Evolutionary conservation across 2,888 invertebrate species (phyloP).

Genomic region (Thecophora atra): DNA sequence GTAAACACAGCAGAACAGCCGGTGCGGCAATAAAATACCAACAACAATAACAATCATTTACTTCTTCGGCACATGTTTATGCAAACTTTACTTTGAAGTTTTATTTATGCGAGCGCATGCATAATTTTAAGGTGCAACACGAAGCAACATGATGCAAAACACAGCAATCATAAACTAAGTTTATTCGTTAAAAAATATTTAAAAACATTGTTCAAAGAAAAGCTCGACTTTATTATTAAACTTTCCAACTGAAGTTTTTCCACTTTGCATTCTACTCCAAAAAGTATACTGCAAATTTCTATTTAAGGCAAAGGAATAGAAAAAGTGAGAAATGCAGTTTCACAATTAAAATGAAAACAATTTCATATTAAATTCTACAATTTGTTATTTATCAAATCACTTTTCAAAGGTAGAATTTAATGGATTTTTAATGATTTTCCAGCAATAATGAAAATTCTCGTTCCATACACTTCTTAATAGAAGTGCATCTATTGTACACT

Average conservation of each 20-base stretch:
- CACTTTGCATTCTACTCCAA: background rate
- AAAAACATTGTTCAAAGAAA: background rate
- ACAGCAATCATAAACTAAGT: background rate
- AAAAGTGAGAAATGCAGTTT: too few relatives aligned
- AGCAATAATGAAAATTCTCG: too few relatives aligned
- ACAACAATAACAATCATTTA: slow-evolving; percentile 5
- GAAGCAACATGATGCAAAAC: background rate
- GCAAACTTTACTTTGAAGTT: slow-evolving; percentile 1
- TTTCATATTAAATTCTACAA: too few relatives aligned
- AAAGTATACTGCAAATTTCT: slow-evolving; percentile 1
- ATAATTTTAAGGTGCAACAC: slow-evolving; percentile 9
- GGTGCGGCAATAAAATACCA: background rate
- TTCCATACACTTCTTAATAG: too few relatives aligned
- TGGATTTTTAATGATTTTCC: too few relatives aligned
- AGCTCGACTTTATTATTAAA: background rate
- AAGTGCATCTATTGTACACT: too few relatives aligned
- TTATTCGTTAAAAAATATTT: slow-evolving; percentile 4
- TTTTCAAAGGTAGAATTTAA: too few relatives aligned
- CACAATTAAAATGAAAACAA: too few relatives aligned
- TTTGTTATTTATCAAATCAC: too few relatives aligned
- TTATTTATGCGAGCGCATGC: slow-evolving; percentile 15
- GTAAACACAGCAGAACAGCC: background rate
- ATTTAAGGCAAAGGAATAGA: too few relatives aligned
- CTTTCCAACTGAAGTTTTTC: background rate
- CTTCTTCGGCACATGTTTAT: background rate